Conservation (phyloP, 2,113 vertebrate genomes). For the Gobiocypris rarus region DNA sequence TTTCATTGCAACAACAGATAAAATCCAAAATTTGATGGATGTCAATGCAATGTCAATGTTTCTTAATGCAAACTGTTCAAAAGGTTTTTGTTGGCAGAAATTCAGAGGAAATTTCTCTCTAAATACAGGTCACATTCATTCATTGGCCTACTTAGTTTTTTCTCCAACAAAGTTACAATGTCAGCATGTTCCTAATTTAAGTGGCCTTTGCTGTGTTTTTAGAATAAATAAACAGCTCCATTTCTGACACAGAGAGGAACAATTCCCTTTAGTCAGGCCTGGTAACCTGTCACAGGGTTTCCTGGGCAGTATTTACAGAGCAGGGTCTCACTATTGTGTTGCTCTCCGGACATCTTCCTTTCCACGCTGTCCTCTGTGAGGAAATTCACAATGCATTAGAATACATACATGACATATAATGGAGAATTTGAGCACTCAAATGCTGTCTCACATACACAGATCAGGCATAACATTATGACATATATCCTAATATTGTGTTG, state of each 20-base stretch:
- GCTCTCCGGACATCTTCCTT: slow-evolving; percentile 10
- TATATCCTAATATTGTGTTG: too few species aligned
- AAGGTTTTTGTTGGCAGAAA: too few species aligned
- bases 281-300: slow-evolving; percentile 3
- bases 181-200: not conserved
- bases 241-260: not conserved
- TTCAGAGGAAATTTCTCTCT: not conserved
- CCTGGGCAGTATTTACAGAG: slow-evolving; percentile 21
- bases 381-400: not conserved
- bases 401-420: slow-evolving; percentile 4
- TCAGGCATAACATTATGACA: too few species aligned
- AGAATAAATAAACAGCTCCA: not conserved
- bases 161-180: not conserved
- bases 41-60: too few species aligned
- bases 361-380: not conserved
- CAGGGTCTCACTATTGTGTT: slow-evolving; percentile 34
- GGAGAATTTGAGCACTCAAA: not conserved
- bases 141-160: not conserved
- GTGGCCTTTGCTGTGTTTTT: not conserved
- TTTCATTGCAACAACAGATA: not conserved
- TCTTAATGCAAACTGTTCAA: too few species aligned
- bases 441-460: not conserved
- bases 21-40: not conserved
- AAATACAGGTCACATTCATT: not conserved
- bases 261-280: not conserved